Base-by-base conservation (phyloP, 64 coral and sea anemone genomes). In the Cladopsammia gracilis region DNA sequence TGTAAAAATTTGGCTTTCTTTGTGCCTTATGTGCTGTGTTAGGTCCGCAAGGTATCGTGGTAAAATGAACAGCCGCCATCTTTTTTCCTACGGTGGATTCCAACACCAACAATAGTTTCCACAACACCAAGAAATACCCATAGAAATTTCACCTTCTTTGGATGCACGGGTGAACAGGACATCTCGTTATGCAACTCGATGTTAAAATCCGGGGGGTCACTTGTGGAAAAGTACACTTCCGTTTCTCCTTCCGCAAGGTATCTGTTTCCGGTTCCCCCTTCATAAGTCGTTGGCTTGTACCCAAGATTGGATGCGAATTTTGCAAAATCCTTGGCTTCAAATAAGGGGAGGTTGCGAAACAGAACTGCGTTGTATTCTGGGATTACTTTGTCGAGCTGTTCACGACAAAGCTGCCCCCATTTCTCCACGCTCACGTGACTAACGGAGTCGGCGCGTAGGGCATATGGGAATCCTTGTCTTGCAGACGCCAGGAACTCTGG, bases 101-200 rank as follows among this genome's bases (percentile, higher is more conserved):
- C 34, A 34, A 34, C 34, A 34, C 34, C 34, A 34, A 34, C 34
- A 34, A 34, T 34, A 34, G 34, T 34, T 2, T 34, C 34, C 34
- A 2, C 34, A 34, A 34, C 34, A 34, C 34, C 34, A 34, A 1
- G 34, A 34, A 34, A 34, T 34, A 34, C 34, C 34, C 34, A 34
- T 34, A 2, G 34, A 34, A 34, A 34, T 34, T 34, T 34, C 34
- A 98, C 89, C 93, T 94, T 95, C 47, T 62, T 92, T 24, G 96
- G 96, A 52, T 95, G 69, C 5, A 87, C 76, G 4, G 90, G 81
- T 43, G 93, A 93, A 66, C 94, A 98, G 19, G 90, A 90, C 96
- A 98, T 98, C 58, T 98, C 96, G 45, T 98, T 98, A 20, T 98
- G 96, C n/a, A 95, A 72, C 70, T 98, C 96, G 46, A 93, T 95